These are phyloP conservation scores for Crypturellus undulatus DNA, from an alignment of 2,113 vertebrate species.

Conservation along the genomic window DNA sequence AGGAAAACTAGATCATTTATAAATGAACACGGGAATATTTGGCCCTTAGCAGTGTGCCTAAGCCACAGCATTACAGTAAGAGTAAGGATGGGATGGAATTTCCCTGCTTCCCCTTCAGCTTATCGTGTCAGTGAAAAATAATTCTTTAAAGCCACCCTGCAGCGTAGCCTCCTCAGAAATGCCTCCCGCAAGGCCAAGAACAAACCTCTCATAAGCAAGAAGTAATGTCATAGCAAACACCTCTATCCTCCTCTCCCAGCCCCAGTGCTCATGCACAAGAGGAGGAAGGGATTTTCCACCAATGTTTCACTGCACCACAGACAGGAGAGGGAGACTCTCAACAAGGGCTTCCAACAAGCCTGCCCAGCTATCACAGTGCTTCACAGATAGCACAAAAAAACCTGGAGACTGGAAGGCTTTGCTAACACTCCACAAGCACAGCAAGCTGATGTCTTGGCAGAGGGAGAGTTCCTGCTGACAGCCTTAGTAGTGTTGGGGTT, in stretches of 20 bases:
- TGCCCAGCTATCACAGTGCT: neutral
- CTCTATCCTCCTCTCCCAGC: neutral
- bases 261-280: neutral
- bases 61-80: constrained; percentile 32
- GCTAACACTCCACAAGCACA: neutral
- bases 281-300: neutral
- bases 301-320: neutral
- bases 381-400: neutral
- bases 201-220: neutral
- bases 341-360: neutral
- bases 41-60: neutral
- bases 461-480: neutral
- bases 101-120: neutral
- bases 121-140: neutral
- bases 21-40: neutral
- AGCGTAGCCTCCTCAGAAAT: neutral
- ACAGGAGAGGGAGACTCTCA: neutral
- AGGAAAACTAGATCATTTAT: constrained; percentile 52
- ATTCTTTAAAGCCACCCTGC: neutral
- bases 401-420: neutral
- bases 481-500: neutral
- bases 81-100: constrained; percentile 41
- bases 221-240: neutral
- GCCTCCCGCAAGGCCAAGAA: neutral
- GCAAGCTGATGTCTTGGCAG: neutral